Evolutionary conservation across 2,113 vertebrate species (phyloP), one percentile per base, ranked within the genome.

Genomic region (Calyptommatus sinebrachiatus): DNA sequence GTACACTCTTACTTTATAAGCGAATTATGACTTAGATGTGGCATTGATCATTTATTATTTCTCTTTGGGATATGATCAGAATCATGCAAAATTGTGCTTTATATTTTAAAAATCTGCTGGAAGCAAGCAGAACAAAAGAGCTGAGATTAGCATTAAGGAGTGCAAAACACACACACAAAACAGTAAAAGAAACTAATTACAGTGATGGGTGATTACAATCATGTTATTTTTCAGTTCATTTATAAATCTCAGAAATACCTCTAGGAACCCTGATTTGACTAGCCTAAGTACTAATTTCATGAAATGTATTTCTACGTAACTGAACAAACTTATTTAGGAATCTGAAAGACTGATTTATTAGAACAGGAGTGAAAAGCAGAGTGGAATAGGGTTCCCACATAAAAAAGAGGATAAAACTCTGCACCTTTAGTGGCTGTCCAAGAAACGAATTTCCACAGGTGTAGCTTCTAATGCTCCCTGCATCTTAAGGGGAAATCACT

Each of bases 31-130:
- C 76, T 57, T 22, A 61, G 45, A 82, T 77, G 80, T 1, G 16
- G 4, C 74, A 82, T 4, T 76, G 46, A 68, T 83, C 31, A 28
- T 5, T 72, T 78, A 67, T 57, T 60, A 76, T 72, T 78, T 71
- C 77, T 83, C 72, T 82, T 71, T 35, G 76, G 28, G 45, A 81
- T 62, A 28, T 11, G 75, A 81, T 81, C 76, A 76, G 29, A 81
- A 70, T 81, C 60, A 31, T 61, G 20, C 41, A 81, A 57, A 60
- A 46, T 81, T 70, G n/a, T 46, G 57, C 21, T 76, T 81, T 62
- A 75, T 46, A 75, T 62, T 70, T n/a, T 62, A 70, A 66, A 62
- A 18, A 69, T 70, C 68, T 53, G 61, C 26, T 69, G 66, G 53
- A 61, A 75, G 73, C 46, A 73, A 69, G 11, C 53, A 62, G 57